Percentiles rank a stretch among this genome's conserved stretches.
These are phyloP conservation scores for Apteryx mantelli DNA, from an alignment of 2,113 vertebrate species.

Conservation along the genomic window DNA sequence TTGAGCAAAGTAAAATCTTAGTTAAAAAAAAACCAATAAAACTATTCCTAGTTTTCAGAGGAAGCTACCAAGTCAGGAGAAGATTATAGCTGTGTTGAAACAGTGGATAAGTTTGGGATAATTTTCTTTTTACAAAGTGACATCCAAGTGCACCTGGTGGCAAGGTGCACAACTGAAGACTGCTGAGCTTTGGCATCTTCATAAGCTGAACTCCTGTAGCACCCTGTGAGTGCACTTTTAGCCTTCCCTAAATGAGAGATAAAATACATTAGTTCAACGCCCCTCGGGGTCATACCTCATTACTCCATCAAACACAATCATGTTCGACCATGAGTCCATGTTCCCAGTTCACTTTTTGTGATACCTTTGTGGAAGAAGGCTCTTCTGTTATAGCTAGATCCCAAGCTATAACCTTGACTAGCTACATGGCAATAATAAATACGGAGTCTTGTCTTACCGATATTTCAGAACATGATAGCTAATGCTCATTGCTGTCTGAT, in stretches of 20 bases:
- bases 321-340: not conserved
- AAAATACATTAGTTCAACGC: not conserved
- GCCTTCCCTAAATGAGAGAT: not conserved
- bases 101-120: not conserved
- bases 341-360: not conserved
- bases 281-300: not conserved
- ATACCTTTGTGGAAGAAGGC: not conserved
- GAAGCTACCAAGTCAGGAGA: not conserved
- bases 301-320: not conserved
- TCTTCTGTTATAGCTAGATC: not conserved
- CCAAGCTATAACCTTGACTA: not conserved
- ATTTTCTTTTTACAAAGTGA: not conserved
- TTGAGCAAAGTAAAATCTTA: not conserved
- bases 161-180: not conserved
- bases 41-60: not conserved
- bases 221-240: not conserved
- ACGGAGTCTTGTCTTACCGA: not conserved
- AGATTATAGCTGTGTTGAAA: not conserved
- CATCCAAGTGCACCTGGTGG: not conserved
- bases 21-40: not conserved
- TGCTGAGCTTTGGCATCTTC: not conserved
- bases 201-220: no score
- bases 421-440: not conserved
- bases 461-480: not conserved
- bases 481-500: rapidly evolving